Evolutionary conservation across 1,140 invertebrate species (phyloP), one percentile per base, ranked within the genome.

Genomic region (Matsumurasca onukii): DNA sequence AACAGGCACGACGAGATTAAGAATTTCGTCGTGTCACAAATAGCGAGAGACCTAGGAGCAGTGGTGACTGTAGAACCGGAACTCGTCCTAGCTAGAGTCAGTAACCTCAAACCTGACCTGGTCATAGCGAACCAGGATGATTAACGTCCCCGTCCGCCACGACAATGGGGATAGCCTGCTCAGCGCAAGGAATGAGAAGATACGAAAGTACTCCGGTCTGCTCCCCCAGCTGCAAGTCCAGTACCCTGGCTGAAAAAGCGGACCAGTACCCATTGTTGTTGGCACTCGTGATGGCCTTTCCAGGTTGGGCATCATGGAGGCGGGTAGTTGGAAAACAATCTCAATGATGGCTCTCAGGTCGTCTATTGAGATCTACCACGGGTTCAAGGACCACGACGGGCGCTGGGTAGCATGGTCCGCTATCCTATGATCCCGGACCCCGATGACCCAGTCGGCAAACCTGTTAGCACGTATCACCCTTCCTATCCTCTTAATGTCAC

Each of bases 1-100:
- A 31, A 24, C 0, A 29, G 74, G 15, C 73, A 74, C 48, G 45
- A 75, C 31, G 71, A 75, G 1, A 70, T 75, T 0, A 45, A 34
- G 0, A 9, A 71, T 0, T 25, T 71, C 0, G 17, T 75, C 0
- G 67, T n/a, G 51, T 70, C 0, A 20, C 1, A 63, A 17, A 5
- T 13, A 31, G 3, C 5, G 29, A 63, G 30, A 31, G 61, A 63
- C 29, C 12, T 17, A n/a, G 61, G 1, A 63, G 15, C 27, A 29
- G 57, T 25, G 27, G 27, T 61, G 3, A 27, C 3, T 5, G 30
- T 27, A 5, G 27, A 61, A 61, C 20, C 57, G n/a, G 22, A 9
- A 27, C 27, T 61, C 2, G 5, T 68, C 1, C 2, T 63, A 0
- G 70, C 71, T 9, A 66, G 34, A 0, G 24, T 22, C 0, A 13